Evolutionary conservation across 1,140 invertebrate species (phyloP).

Genomic region (Latrodectus geometricus): DNA sequence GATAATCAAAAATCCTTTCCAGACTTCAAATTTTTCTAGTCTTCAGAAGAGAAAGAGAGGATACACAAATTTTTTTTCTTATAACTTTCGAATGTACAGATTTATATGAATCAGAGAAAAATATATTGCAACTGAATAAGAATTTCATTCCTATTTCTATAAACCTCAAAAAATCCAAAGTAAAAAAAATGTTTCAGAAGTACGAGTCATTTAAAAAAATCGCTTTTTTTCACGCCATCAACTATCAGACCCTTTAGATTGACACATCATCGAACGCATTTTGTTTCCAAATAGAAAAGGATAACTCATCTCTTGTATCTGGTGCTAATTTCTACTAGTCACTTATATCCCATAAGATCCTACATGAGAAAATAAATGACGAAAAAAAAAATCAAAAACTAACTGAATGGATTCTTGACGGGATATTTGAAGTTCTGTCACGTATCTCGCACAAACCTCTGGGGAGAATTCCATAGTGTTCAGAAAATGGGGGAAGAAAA

Average conservation of each 20-base stretch:
- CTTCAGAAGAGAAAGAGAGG: no score
- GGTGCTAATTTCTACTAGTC: conserved; percentile 37
- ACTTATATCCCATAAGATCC: conserved; percentile 21
- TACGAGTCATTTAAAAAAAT: no score
- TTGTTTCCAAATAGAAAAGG: background rate
- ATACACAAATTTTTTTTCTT: no score
- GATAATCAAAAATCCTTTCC: no score
- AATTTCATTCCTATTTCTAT: no score
- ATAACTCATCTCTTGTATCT: conserved; percentile 2
- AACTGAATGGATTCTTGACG: conserved; percentile 36
- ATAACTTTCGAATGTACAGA: no score
- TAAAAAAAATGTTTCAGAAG: no score
- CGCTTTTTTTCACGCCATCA: no score
- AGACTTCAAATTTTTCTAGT: no score
- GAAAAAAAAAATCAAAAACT: conserved; percentile 23
- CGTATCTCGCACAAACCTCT: conserved; percentile 46
- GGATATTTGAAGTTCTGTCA: conserved; percentile 19
- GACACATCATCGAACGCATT: background rate
- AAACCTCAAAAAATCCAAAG: no score
- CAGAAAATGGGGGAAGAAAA: conserved; percentile 30
- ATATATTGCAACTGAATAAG: no score
- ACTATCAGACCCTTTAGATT: background rate
- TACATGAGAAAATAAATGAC: conserved; percentile 12
- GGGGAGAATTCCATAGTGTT: conserved; percentile 34
- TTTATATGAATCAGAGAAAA: no score